phyloP scores from a whole-genome alignment of 1,140 invertebrate species.

The Megalopta genalis region DNA sequence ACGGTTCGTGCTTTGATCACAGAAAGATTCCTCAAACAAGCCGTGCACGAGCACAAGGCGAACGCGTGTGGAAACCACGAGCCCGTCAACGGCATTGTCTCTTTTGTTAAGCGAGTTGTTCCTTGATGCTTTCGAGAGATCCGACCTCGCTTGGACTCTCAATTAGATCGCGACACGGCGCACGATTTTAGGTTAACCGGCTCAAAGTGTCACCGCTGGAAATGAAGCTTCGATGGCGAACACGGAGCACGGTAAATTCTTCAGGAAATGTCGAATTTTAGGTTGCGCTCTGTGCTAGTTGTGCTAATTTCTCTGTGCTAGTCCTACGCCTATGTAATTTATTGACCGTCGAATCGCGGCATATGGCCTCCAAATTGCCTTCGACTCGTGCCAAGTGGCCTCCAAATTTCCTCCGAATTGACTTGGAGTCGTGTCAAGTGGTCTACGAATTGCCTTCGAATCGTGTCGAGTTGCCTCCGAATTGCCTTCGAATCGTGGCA shows the following conservation, averaged over 20 bases:
- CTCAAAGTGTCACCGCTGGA: not conserved
- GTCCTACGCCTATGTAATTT: too few species aligned
- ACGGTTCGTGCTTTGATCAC: conserved; percentile 10
- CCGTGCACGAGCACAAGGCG: conserved; percentile 6
- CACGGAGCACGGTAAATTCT: not conserved
- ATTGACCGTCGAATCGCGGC: too few species aligned
- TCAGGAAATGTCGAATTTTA: too few species aligned
- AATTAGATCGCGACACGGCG: conserved; percentile 26
- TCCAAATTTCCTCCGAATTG: too few species aligned
- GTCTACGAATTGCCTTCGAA: too few species aligned
- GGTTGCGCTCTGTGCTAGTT: too few species aligned
- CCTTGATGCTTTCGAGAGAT: not conserved
- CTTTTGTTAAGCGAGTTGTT: not conserved
- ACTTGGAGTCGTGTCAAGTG: too few species aligned
- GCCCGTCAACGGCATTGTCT: conserved; percentile 20
- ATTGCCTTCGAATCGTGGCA: too few species aligned
- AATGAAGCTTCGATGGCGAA: not conserved
- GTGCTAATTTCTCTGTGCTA: too few species aligned
- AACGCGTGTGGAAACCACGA: not conserved
- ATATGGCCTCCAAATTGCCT: too few species aligned
- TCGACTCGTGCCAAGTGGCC: too few species aligned
- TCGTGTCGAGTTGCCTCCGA: too few species aligned
- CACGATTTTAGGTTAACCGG: conserved; percentile 7
- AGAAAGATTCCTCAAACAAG: conserved; percentile 4
- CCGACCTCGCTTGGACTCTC: not conserved